Percentiles rank a stretch among this genome's conserved stretches.
These are phyloP conservation scores for Caloenas nicobarica DNA, from an alignment of 2,113 vertebrate genomes.

Conservation along the genomic window DNA sequence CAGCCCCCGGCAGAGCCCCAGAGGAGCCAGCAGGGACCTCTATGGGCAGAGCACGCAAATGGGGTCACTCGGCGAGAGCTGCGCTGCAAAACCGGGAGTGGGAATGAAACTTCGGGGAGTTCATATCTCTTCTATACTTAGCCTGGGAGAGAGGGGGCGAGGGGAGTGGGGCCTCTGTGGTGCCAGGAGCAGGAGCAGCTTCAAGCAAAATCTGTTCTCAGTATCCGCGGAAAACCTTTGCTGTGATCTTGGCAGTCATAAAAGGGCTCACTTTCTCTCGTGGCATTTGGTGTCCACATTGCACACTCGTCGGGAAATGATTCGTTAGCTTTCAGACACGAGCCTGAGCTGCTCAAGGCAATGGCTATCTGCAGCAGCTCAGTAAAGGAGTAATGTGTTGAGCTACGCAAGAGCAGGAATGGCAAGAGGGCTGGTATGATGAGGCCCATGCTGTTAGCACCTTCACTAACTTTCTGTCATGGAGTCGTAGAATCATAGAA, in stretches of 20 bases:
- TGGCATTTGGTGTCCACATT: background rate
- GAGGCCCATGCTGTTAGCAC: background rate
- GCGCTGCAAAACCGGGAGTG: background rate
- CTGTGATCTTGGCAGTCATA: background rate
- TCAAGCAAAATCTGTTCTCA: background rate
- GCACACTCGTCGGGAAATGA: background rate
- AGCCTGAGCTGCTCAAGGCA: background rate
- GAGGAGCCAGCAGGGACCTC: background rate
- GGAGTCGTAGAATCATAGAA: too few species aligned
- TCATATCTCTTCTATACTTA: background rate
- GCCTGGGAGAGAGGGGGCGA: rapidly evolving
- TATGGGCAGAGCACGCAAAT: background rate
- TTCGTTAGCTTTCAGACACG: background rate
- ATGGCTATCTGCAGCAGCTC: background rate
- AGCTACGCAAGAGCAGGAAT: background rate
- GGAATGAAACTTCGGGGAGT: background rate
- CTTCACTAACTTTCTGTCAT: background rate
- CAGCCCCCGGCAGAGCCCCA: background rate
- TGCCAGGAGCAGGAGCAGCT: background rate
- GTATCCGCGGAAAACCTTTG: background rate
- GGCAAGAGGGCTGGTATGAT: background rate
- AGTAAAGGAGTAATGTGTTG: rapidly evolving
- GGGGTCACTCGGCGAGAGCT: rapidly evolving
- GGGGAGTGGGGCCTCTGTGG: rapidly evolving
- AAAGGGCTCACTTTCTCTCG: rapidly evolving